Conservation (phyloP, 2,113 vertebrate genomes). For the Hippotragus niger region DNA sequence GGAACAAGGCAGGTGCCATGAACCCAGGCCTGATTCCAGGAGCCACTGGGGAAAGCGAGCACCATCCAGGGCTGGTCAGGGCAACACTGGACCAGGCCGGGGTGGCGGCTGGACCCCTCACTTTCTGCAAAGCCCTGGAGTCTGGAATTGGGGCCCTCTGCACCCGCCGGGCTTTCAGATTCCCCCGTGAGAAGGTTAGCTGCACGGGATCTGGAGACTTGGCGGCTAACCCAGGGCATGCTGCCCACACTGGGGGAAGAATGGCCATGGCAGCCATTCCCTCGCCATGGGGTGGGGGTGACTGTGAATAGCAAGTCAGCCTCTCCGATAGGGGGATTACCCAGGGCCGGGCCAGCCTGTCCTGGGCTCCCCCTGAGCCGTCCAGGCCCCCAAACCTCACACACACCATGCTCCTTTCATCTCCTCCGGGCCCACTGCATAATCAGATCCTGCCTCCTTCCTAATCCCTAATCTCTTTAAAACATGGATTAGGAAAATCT, state of each 20-base stretch:
- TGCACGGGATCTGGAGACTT: accelerated
- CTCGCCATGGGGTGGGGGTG: neutral
- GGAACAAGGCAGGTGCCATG: accelerated
- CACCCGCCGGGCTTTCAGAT: accelerated
- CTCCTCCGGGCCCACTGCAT: neutral
- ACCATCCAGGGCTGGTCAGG: neutral
- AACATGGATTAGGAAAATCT: constrained; percentile 62
- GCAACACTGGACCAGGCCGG: accelerated
- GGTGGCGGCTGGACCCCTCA: accelerated
- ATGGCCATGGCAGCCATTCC: neutral
- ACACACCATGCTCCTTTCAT: neutral
- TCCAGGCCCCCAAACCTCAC: neutral
- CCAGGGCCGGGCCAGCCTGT: accelerated
- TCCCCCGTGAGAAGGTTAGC: accelerated
- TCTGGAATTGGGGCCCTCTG: neutral
- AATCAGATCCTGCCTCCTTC: neutral
- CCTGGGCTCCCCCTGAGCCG: neutral
- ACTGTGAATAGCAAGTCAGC: neutral
- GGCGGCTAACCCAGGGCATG: accelerated
- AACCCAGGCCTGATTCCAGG: accelerated
- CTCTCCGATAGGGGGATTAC: neutral
- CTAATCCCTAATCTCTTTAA: constrained; percentile 55
- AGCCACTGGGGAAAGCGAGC: accelerated
- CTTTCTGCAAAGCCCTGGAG: neutral
- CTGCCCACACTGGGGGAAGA: accelerated